Evolutionary conservation across 2,113 vertebrate genomes (phyloP), one percentile per base, ranked within the genome.

Genomic region (Synchiropus splendidus): DNA sequence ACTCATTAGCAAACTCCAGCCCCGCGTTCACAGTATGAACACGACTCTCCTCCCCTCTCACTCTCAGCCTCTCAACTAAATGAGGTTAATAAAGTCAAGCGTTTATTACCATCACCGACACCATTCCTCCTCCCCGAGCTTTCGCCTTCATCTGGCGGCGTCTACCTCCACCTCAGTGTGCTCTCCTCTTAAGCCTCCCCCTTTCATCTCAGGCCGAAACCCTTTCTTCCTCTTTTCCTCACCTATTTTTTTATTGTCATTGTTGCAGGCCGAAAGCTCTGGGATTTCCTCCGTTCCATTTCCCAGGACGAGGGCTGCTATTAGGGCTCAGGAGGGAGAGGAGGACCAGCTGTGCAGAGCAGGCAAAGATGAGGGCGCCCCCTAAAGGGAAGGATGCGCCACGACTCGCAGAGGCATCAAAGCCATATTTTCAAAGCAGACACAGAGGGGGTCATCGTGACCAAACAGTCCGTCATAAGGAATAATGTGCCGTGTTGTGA

Each of bases 11-110:
- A 72, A 67, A 81, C 72, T 79, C 75, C 72, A 87, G 78, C 73
- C 83, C 72, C 75, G 60, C 71, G 12, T 70, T 87, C 65, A 83
- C 86, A 83, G 62, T 84, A 79, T 80, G 85, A 89, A 82, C 66
- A 48, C 58, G 11, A 42, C 47, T 31, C 62, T 67, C 61, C 63
- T 67, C 72, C 70, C 63, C 61, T 49, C 40, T 69, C 45, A 32
- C 63, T 70, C 49, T 67, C 39, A 54, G 61, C 65, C 68, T 68
- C 60, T 58, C 59, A 53, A 48, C 67, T 74, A 84, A 81, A 86
- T 75, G 69, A 87, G 87, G 86, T 90, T 90, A 91, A 89, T 92
- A 91, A 92, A 54, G 86, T 85, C 80, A 81, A 89, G 81, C 83
- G 83, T 92, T 92, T 91, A 91, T 87, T 79, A 77, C 86, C 83